phyloP scores from a whole-genome alignment of 2,113 vertebrate species.

The Thryonomys swinderianus region DNA sequence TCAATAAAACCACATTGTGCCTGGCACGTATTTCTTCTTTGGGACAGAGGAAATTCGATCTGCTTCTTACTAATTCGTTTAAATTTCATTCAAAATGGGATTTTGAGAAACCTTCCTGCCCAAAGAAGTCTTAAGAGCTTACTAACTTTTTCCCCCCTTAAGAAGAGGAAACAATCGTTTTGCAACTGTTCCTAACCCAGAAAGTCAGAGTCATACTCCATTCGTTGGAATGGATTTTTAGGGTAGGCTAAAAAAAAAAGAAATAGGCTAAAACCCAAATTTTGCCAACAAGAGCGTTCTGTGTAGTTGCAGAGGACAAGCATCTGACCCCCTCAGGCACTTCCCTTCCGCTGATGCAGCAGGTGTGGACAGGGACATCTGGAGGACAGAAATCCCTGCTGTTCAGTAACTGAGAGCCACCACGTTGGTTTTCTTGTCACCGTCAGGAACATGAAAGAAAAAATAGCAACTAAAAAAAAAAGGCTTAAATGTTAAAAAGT shows the following conservation, averaged over 20 bases:
- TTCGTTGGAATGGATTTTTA: not conserved
- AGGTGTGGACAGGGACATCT: not conserved
- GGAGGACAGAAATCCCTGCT: not conserved
- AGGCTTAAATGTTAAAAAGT: slow-evolving; percentile 50
- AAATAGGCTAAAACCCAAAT: slow-evolving; percentile 9
- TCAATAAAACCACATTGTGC: slow-evolving; percentile 78
- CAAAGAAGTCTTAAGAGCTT: slow-evolving; percentile 52
- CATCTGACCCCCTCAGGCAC: not conserved
- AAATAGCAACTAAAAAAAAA: slow-evolving; percentile 42
- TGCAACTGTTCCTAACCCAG: slow-evolving; percentile 16
- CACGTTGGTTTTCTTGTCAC: slow-evolving; percentile 48
- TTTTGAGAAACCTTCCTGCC: slow-evolving; percentile 63
- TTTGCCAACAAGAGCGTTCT: not conserved
- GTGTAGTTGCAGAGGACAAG: not conserved
- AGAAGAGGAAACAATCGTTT: slow-evolving; percentile 55
- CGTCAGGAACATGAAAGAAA: slow-evolving; percentile 64
- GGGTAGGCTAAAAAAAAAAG: slow-evolving; percentile 37
- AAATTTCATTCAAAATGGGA: slow-evolving; percentile 78
- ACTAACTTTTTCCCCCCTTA: slow-evolving; percentile 36
- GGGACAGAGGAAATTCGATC: slow-evolving; percentile 70
- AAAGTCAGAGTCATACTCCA: slow-evolving; percentile 19
- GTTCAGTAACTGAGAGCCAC: not conserved
- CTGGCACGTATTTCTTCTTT: slow-evolving; percentile 66
- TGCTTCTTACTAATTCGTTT: slow-evolving; percentile 77
- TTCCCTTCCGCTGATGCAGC: not conserved